A percentile compares a stretch with the other conserved stretches of the same genome.
Evolutionary conservation across 2,113 vertebrate species (phyloP).

Genomic region (Petromus typicus): DNA sequence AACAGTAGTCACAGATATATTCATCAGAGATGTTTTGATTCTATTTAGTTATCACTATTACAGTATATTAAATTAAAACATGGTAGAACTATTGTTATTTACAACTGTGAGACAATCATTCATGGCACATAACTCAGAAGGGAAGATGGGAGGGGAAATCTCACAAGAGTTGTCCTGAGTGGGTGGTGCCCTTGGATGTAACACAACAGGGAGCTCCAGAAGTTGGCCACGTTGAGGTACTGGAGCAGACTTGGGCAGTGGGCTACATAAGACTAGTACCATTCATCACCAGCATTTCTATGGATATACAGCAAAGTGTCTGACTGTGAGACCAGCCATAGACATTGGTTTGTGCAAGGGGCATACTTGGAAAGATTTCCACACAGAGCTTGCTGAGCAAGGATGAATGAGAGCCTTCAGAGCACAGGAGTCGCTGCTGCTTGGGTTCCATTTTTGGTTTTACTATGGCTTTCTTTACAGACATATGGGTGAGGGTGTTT

Average conservation of each 20-base stretch:
- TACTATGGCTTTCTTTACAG: background rate
- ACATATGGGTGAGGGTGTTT: background rate
- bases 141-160: background rate
- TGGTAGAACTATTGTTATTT: background rate
- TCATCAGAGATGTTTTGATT: background rate
- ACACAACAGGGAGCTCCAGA: background rate
- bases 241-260: background rate
- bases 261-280: background rate
- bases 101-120: background rate
- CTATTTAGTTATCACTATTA: background rate
- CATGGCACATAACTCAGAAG: background rate
- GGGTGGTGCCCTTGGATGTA: background rate
- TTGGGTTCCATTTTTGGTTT: background rate
- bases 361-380: background rate
- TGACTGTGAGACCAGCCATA: background rate
- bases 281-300: background rate
- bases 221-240: no score
- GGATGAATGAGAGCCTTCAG: background rate
- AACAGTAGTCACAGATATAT: background rate
- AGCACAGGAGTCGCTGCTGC: background rate
- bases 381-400: background rate
- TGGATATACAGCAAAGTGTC: background rate
- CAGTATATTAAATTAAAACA: background rate
- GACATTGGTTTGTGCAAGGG: background rate
- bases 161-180: background rate